A percentile compares a stretch with the other conserved stretches of the same genome.
These are phyloP conservation scores for Pygmarrhopalites habei DNA, from an alignment of 1,140 invertebrate species.

Conservation along the genomic window DNA sequence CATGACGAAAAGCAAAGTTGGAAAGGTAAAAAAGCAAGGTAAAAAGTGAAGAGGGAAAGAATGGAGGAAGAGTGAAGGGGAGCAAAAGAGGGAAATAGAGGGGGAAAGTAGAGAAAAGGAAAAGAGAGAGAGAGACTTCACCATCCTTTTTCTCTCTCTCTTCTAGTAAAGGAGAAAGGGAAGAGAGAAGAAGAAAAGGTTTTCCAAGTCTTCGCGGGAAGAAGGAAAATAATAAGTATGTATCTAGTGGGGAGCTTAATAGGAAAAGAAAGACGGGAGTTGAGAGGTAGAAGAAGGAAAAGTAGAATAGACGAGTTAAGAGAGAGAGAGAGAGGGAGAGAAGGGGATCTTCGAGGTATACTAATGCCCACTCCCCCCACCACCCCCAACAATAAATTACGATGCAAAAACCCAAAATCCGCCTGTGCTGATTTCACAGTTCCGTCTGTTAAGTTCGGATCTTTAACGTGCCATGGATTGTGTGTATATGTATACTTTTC, in stretches of 20 bases:
- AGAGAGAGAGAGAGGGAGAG: not conserved
- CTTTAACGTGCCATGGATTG: constrained; percentile 14
- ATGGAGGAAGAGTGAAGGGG: not conserved
- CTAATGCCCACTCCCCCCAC: constrained; percentile 35
- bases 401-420: constrained; percentile 26
- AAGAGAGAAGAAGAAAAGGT: constrained; percentile 16
- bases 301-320: not conserved
- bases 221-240: constrained; percentile 3
- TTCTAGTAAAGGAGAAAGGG: constrained; percentile 14
- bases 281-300: not conserved
- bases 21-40: constrained; percentile 27
- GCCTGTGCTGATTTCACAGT: constrained; percentile 31
- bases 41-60: constrained; percentile 19
- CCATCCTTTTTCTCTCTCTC: too few relatives aligned
- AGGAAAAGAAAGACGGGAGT: constrained; percentile 1
- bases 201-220: too few relatives aligned
- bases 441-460: constrained; percentile 22
- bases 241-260: not conserved
- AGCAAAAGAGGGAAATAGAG: not conserved
- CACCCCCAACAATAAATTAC: constrained; percentile 38
- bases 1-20: constrained; percentile 11
- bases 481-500: too few relatives aligned
- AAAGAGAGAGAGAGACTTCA: too few relatives aligned
- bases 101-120: constrained; percentile 6
- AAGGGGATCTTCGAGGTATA: constrained; percentile 21